Evolutionary conservation across 2,888 invertebrate species (phyloP).

Genomic region (Tuberolachnus salignus): DNA sequence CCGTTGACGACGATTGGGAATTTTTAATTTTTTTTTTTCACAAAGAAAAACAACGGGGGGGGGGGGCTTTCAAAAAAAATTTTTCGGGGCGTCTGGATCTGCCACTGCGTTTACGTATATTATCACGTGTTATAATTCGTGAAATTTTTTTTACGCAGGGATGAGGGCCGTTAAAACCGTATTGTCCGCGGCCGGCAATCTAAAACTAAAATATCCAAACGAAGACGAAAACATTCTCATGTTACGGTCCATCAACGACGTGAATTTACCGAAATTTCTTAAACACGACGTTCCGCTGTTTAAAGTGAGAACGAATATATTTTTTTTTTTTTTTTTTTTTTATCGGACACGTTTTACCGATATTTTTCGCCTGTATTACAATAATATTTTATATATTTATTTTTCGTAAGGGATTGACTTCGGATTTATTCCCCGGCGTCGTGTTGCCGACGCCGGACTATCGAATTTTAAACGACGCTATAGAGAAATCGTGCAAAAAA

Average conservation of each 20-base stretch:
- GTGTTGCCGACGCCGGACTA: constrained; percentile 80
- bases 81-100: too few species aligned
- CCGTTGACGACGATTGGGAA: too few species aligned
- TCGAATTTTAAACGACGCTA: constrained; percentile 71
- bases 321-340: too few species aligned
- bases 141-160: too few species aligned
- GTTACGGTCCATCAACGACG: constrained; percentile 88
- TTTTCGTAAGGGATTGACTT: constrained; percentile 78
- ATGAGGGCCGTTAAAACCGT: constrained; percentile 86
- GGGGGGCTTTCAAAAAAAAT: too few species aligned
- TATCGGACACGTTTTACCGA: too few species aligned
- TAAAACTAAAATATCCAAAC: constrained; percentile 81
- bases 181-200: constrained; percentile 83
- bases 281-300: constrained; percentile 42
- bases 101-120: too few species aligned
- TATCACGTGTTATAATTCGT: too few species aligned
- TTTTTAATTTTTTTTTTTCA: too few species aligned
- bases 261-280: constrained; percentile 89
- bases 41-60: too few species aligned
- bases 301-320: neutral
- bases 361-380: too few species aligned
- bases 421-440: constrained; percentile 90
- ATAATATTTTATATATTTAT: neutral
- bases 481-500: constrained; percentile 70
- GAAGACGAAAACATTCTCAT: constrained; percentile 83